A percentile compares a stretch with the other conserved stretches of the same genome.
These are phyloP conservation scores for Dinomys branickii DNA, from an alignment of 2,113 vertebrate species.

Conservation along the genomic window DNA sequence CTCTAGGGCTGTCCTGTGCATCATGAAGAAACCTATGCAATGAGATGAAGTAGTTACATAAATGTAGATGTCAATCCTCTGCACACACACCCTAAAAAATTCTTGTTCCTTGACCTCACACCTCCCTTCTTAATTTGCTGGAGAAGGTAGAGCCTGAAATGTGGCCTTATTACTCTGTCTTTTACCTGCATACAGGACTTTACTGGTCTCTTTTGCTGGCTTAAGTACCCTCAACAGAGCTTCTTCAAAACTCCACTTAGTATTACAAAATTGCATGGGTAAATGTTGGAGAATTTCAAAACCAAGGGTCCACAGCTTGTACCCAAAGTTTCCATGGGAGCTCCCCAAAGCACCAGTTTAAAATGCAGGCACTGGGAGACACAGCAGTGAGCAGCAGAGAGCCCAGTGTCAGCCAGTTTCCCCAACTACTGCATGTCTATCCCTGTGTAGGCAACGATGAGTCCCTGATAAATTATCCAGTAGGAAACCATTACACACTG, in stretches of 20 bases:
- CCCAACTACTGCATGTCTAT: background rate
- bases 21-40: background rate
- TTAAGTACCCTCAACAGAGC: constrained; percentile 32
- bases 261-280: background rate
- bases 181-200: constrained; percentile 39
- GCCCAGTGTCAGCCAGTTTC: background rate
- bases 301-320: constrained; percentile 28
- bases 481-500: background rate
- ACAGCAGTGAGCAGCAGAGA: background rate
- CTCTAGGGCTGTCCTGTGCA: background rate
- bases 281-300: constrained; percentile 55
- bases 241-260: constrained; percentile 29
- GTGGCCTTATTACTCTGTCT: background rate
- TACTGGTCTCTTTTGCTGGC: background rate
- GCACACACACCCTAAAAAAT: too few relatives aligned
- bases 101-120: background rate
- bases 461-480: background rate
- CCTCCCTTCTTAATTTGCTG: background rate
- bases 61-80: background rate
- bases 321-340: background rate
- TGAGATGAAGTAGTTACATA: background rate
- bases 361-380: rapidly evolving
- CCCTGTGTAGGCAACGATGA: background rate
- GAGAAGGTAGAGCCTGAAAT: background rate
- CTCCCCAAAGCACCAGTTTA: background rate